Base-by-base conservation (phyloP, 2,888 invertebrate genomes). In the Thera britannica region DNA sequence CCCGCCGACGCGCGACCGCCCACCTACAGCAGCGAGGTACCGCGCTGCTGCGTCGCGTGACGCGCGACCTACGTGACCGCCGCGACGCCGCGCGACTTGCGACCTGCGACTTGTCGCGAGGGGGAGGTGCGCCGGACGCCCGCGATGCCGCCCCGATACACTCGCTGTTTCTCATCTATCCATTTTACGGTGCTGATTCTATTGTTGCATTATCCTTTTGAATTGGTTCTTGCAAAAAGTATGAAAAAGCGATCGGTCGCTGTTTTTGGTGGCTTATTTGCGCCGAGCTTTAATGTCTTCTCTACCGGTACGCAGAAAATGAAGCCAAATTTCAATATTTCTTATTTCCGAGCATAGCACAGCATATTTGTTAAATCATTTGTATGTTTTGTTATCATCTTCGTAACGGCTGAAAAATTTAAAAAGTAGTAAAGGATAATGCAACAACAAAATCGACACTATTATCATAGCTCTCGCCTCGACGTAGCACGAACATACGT, bases 21-120 rank as follows among this genome's bases (percentile, higher is more conserved):
- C 63, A 90, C 91, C 64, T 92, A 90, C 85, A 93, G 92, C 90
- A 92, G 92, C 89, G 93, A 93, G 93, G 93, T 93, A 93, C 84
- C 84, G 79, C 88, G 89, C 85, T 91, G 91, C 89, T 64, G 72
- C 74, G 76, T 92, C 85, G 87, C 82, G 79, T 92, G 73, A 75
- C 44, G 23, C 44, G 41, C n/a, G 6, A 56, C 34, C 8, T 23
- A 6, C 23, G 23, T 7, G 55, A 36, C 54, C 2, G 38, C 5
- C 55, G 55, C 55, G 55, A 55, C 55, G 7, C 4, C 49, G 12
- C 49, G 49, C 49, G 49, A 51, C 49, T 3, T 12, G 49, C 49
- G 3, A 12, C 36, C 8, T 41, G 46, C 44, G 11, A 58, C 58
- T 2, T 71, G 61, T 35, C 58, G 54, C 54, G 35, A 34, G 65